Evolutionary conservation across 1,140 invertebrate genomes (phyloP), one percentile per base, ranked within the genome.

Genomic region (Hyphantria cunea): DNA sequence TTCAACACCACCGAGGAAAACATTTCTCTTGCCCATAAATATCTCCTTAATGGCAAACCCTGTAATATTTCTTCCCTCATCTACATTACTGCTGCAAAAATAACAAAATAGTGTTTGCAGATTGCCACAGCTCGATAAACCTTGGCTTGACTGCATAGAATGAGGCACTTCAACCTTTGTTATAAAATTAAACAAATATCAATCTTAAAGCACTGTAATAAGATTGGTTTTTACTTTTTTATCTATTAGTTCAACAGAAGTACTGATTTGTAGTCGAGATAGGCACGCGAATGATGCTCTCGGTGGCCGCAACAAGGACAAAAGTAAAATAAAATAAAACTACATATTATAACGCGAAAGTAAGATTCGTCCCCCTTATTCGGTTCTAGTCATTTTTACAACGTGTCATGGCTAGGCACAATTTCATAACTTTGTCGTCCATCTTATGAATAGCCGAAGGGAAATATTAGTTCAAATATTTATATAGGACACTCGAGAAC

Each of bases 21-120:
- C 70, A 66, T 72, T 68, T 58, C 68, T 71, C 59, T 12, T 39
- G 51, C 34, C 17, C 68, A 68, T 81, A 79, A 78, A 78, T 80
- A 79, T 70, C 59, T 42, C 47, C 71, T 69, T 81, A 83, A 83
- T 81, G 78, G 75, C 70, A 63, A 70, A 71, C 56, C 47, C 61
- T n/a, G 71, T 68, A 76, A 81, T 81, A 80, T 78, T 82, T 78
- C 78, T 78, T 77, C 68, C 65, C 62, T 76, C 72, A 84, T 84
- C 76, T 81, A 76, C 76, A 82, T 81, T 78, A 80, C 72, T 80
- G 76, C 75, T 82, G 74, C 68, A 83, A 84, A 84, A 83, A 86
- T 80, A 80, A 80, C 78, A 76, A 84, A 81, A 79, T 78, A 79
- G 72, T 80, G 59, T 77, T 78, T 72, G 68, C 60, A 82, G 80